Conservation (phyloP, 2,888 invertebrate genomes). For the Melanotus villosus region DNA sequence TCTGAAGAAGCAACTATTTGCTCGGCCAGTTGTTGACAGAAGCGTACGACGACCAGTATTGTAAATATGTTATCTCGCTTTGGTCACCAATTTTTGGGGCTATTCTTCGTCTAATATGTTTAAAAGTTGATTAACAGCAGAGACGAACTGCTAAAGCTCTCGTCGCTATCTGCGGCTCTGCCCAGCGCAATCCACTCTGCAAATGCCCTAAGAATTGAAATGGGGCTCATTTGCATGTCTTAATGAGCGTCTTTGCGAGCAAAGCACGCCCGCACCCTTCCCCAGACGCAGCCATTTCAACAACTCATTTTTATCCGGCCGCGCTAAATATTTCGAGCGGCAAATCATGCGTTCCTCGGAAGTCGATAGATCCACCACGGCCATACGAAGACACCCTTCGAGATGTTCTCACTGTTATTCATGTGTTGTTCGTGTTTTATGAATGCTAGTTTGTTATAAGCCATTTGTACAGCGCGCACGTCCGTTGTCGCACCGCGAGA, state of each 20-base stretch:
- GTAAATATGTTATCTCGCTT: neutral
- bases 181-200: slow-evolving; percentile 63
- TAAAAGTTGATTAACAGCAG: slow-evolving; percentile 39
- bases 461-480: slow-evolving; percentile 67
- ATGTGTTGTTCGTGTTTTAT: slow-evolving; percentile 68
- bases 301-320: slow-evolving; percentile 62
- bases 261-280: slow-evolving; percentile 61
- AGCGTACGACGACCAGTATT: neutral
- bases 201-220: slow-evolving; percentile 67
- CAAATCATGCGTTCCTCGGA: slow-evolving; percentile 54
- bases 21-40: slow-evolving; percentile 3
- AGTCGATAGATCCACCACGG: slow-evolving; percentile 45
- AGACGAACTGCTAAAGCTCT: slow-evolving; percentile 38
- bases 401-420: slow-evolving; percentile 57
- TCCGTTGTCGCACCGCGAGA: slow-evolving; percentile 66
- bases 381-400: slow-evolving; percentile 48
- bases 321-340: slow-evolving; percentile 58
- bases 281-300: slow-evolving; percentile 59
- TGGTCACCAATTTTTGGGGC: slow-evolving; percentile 9
- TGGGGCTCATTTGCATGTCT: slow-evolving; percentile 67
- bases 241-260: slow-evolving; percentile 67
- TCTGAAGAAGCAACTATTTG: slow-evolving; percentile 48
- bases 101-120: slow-evolving; percentile 17
- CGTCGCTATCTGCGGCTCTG: slow-evolving; percentile 56
- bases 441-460: slow-evolving; percentile 60